Percentiles rank a stretch among this genome's conserved stretches.
phyloP scores from a whole-genome alignment of 2,888 invertebrate species.

The Mylabris sibirica region DNA sequence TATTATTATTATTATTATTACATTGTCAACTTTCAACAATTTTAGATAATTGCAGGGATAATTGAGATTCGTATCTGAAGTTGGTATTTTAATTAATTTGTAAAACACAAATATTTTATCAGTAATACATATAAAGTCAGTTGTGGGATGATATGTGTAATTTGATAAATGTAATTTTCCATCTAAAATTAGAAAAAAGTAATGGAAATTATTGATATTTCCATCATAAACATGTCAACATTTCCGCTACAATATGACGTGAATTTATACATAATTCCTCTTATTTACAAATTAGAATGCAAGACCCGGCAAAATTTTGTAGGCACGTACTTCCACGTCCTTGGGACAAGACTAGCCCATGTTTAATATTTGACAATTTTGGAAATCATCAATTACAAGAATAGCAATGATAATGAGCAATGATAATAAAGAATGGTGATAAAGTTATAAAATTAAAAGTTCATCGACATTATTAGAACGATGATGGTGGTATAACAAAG shows the following conservation, averaged over 20 bases:
- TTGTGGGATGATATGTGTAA: background rate
- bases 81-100: conserved; percentile 4
- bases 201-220: conserved; percentile 5
- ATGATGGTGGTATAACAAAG: background rate
- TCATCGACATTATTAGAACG: background rate
- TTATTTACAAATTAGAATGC: conserved; percentile 11
- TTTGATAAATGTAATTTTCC: background rate
- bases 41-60: background rate
- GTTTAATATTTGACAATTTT: background rate
- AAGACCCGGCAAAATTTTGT: conserved; percentile 19
- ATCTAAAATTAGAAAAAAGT: background rate
- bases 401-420: background rate
- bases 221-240: conserved; percentile 18
- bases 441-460: background rate
- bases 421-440: too few species aligned
- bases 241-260: conserved; percentile 15
- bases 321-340: conserved; percentile 20
- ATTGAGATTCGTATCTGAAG: background rate
- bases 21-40: background rate
- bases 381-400: background rate
- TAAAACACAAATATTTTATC: background rate
- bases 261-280: background rate
- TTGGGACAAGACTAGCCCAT: conserved; percentile 7
- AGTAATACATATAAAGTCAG: background rate
- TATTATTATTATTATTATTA: too few species aligned